phyloP scores from a whole-genome alignment of 2,797 vertebrate species.

The Labroides dimidiatus region DNA sequence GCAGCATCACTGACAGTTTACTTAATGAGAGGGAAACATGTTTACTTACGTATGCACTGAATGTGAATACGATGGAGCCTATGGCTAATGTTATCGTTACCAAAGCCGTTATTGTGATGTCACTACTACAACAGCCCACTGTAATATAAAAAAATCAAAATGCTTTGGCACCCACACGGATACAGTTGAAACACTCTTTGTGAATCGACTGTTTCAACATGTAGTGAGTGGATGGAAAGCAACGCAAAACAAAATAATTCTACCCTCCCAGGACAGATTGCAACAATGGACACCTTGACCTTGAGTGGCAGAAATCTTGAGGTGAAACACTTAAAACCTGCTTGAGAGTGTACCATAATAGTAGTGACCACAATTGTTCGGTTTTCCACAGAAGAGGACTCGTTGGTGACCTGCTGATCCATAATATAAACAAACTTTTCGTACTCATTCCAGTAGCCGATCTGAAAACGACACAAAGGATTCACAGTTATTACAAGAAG shows the following conservation, averaged over 20 bases:
- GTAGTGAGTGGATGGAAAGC: conserved; percentile 90
- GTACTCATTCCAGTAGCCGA: conserved; percentile 99
- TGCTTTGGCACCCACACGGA: conserved; percentile 88
- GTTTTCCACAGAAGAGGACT: conserved; percentile 96
- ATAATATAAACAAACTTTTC: conserved; percentile 95
- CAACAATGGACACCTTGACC: conserved; percentile 86
- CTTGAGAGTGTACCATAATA: conserved; percentile 96
- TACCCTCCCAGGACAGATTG: conserved; percentile 87
- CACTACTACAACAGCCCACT: conserved; percentile 89
- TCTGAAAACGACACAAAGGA: conserved; percentile 87
- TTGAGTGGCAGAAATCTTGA: conserved; percentile 86
- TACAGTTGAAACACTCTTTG: conserved; percentile 88
- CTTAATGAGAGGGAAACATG: conserved; percentile 78
- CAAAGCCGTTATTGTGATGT: conserved; percentile 89
- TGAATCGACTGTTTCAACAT: conserved; percentile 88
- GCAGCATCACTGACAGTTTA: conserved; percentile 73
- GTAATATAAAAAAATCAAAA: conserved; percentile 83
- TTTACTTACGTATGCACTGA: conserved; percentile 86
- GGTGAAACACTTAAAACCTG: conserved; percentile 84
- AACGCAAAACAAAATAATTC: conserved; percentile 85
- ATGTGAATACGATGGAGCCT: conserved; percentile 73
- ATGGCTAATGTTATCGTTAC: conserved; percentile 75
- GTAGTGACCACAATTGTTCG: conserved; percentile 99
- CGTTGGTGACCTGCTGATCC: conserved; percentile 95
- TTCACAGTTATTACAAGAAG: conserved; percentile 66